These are phyloP conservation scores for Xiphophorus hellerii DNA, from an alignment of 2,113 vertebrate genomes.

Conservation along the genomic window DNA sequence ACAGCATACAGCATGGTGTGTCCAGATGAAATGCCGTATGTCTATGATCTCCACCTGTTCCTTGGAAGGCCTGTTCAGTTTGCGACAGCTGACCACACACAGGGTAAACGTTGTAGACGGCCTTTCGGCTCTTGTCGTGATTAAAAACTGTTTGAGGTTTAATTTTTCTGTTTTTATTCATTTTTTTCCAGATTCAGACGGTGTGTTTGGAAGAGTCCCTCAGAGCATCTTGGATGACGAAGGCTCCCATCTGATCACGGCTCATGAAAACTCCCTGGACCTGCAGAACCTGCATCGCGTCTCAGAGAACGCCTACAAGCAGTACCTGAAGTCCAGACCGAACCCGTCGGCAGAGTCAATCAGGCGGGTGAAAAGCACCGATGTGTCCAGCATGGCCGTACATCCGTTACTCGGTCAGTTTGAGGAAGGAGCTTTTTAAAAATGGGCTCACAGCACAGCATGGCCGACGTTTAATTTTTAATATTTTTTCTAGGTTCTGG, in stretches of 20 bases:
- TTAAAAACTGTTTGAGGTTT: background rate
- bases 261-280: slow-evolving; percentile 84
- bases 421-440: background rate
- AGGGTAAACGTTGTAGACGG: slow-evolving; percentile 70
- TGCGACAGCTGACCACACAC: slow-evolving; percentile 68
- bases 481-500: slow-evolving; percentile 75
- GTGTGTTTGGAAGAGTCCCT: slow-evolving; percentile 89
- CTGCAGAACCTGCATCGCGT: slow-evolving; percentile 83
- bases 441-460: background rate
- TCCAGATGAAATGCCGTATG: slow-evolving; percentile 87
- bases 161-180: background rate
- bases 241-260: slow-evolving; percentile 80
- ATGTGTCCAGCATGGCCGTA: slow-evolving; percentile 83
- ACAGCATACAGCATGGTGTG: slow-evolving; percentile 90
- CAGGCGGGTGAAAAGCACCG: slow-evolving; percentile 88
- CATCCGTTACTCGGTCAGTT: slow-evolving; percentile 91
- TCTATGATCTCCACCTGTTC: slow-evolving; percentile 94
- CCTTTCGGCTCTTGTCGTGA: background rate
- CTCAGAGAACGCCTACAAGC: slow-evolving; percentile 90
- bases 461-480: background rate
- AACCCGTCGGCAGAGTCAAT: slow-evolving; percentile 89
- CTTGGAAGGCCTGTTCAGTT: slow-evolving; percentile 85
- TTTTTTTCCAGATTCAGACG: slow-evolving; percentile 62
- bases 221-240: slow-evolving; percentile 92
- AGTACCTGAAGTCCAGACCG: slow-evolving; percentile 91